Base-by-base conservation (phyloP, 2,888 invertebrate genomes). In the Dioctria linearis region DNA sequence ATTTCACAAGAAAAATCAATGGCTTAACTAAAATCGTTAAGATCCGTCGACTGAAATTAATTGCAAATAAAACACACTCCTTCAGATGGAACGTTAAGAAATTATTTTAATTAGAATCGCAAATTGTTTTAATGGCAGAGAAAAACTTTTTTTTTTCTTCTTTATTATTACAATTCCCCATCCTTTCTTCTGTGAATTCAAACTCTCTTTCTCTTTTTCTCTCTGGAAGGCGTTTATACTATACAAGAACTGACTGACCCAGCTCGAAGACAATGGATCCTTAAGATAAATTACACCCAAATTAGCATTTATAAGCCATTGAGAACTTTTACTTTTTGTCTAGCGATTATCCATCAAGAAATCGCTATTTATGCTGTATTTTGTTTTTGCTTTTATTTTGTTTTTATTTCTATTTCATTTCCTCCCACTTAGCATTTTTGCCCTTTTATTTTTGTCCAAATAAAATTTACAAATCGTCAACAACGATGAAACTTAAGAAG, bases 101-200 rank as follows among this genome's bases (percentile, higher is more conserved):
- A 67, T 67, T 67, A 67, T 67, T 67, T 67, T 67, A 67, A 67
- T 67, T 67, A 67, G 67, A 67, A 49, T 67, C 67, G 49, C 67
- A 67, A 67, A 67, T 67, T 67, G 67, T 67, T 9, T 25, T 46
- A 67, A 46, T 46, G 46, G 67, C 67, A 67, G 46, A 42, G 66
- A 42, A 43, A 66, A 66, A 66, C 40, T 66, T 66, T 66, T 66
- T 9, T 51, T 9, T 2, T 51, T 6, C 6, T 51, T 11, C 42
- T 42, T n/a, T n/a, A 42, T 25, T 25, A 66, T 11, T 66, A 39
- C 13, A 6, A 51, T 11, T 51, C 13, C 40, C 66, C 40, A n/a
- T 42, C 66, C 66, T 2, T 25, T 25, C 25, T 25, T 25, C 25
- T 25, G 2, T 25, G 25, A 25, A 25, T 25, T 25, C 2, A 25